Conservation (phyloP, 2,113 vertebrate genomes). For the Tenebrosternarchus preto region DNA sequence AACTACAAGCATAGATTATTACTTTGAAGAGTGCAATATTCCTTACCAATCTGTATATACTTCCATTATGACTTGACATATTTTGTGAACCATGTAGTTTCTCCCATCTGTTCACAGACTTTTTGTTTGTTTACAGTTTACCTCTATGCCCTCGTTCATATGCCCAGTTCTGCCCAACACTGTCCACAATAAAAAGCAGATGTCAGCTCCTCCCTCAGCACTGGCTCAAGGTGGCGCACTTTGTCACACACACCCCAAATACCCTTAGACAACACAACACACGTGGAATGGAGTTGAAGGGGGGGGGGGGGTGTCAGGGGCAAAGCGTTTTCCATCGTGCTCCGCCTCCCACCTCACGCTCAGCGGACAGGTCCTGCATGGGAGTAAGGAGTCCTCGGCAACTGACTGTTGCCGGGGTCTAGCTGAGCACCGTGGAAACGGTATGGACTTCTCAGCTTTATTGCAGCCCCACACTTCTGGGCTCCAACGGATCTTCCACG, state of each 20-base stretch:
- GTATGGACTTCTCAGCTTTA: background rate
- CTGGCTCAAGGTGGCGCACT: background rate
- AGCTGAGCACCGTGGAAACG: background rate
- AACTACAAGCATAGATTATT: slow-evolving; percentile 48
- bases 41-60: slow-evolving; percentile 35
- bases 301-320: no score
- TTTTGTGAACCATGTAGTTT: slow-evolving; percentile 16
- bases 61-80: slow-evolving; percentile 22
- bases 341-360: no score
- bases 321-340: no score
- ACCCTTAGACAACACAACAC: background rate
- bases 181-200: slow-evolving; percentile 3
- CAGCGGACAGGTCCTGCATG: no score
- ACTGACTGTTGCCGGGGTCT: no score
- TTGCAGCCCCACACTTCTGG: background rate
- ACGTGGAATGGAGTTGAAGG: no score
- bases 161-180: background rate
- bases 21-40: slow-evolving; percentile 46
- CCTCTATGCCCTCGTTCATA: background rate
- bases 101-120: background rate
- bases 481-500: background rate
- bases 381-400: no score
- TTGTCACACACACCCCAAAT: slow-evolving; percentile 2
- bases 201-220: background rate
- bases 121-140: background rate